Conservation (phyloP, 2,797 vertebrate species). For the Apogon hyalosoma region DNA sequence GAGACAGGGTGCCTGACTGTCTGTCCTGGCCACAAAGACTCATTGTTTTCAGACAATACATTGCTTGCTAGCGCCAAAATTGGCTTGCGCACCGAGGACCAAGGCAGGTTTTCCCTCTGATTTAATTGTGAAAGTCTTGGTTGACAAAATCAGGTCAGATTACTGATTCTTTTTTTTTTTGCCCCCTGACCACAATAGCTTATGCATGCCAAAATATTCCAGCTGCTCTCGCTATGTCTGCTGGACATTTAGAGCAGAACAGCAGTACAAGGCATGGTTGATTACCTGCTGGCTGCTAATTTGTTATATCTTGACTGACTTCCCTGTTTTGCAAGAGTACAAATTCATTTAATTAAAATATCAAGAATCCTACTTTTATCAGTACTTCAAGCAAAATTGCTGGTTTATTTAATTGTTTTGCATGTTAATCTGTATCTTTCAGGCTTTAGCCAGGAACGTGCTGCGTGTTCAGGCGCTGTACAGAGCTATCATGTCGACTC, state of each 20-base stretch:
- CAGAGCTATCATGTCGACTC: constrained; percentile 87
- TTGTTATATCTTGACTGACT: not conserved
- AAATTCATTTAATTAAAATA: not conserved
- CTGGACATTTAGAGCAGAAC: not conserved
- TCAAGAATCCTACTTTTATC: not conserved
- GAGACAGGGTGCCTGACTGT: constrained; percentile 79
- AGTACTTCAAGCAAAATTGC: not conserved
- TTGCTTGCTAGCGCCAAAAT: constrained; percentile 63
- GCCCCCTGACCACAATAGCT: constrained; percentile 33
- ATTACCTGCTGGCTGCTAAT: not conserved
- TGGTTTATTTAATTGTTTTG: constrained; percentile 20
- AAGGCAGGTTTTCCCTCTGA: constrained; percentile 45
- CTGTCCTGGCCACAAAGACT: constrained; percentile 75
- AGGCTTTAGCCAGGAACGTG: constrained; percentile 94
- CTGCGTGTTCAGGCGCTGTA: constrained; percentile 90
- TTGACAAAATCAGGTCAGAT: constrained; percentile 71
- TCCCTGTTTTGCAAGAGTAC: constrained; percentile 1
- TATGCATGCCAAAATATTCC: constrained; percentile 29
- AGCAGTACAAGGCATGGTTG: not conserved
- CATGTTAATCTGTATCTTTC: constrained; percentile 59
- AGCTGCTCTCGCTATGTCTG: constrained; percentile 17
- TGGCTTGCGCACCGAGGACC: constrained; percentile 55
- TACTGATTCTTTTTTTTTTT: constrained; percentile 46
- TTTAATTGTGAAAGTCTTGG: constrained; percentile 52
- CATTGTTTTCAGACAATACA: constrained; percentile 76